Conservation (phyloP, 2,888 invertebrate genomes). For the Antheraea assamensis region DNA sequence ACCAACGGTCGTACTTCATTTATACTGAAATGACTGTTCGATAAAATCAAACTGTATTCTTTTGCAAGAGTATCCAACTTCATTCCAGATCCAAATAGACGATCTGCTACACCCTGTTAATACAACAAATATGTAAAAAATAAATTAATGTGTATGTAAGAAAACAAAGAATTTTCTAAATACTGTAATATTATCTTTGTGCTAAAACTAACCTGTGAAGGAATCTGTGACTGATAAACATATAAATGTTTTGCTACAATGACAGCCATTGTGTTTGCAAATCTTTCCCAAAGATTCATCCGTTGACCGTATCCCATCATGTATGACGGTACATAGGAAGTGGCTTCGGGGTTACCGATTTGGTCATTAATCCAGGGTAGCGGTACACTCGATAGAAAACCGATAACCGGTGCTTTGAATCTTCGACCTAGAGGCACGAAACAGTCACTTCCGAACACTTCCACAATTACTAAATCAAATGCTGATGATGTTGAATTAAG, state of each 20-base stretch:
- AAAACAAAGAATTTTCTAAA: background rate
- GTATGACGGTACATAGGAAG: constrained; percentile 81
- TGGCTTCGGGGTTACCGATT: constrained; percentile 81
- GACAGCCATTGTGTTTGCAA: constrained; percentile 70
- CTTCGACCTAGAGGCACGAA: constrained; percentile 79
- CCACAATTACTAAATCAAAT: constrained; percentile 72
- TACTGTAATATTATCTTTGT: background rate
- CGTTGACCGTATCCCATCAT: constrained; percentile 75
- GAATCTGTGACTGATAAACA: constrained; percentile 66
- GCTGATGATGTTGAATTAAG: constrained; percentile 60
- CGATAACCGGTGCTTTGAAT: constrained; percentile 79
- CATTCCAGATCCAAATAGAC: constrained; percentile 75
- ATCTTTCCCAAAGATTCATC: constrained; percentile 76
- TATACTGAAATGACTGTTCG: constrained; percentile 82
- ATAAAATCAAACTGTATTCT: constrained; percentile 79
- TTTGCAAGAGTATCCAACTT: constrained; percentile 68
- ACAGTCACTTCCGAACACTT: constrained; percentile 82
- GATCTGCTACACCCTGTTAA: constrained; percentile 69
- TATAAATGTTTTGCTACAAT: constrained; percentile 67
- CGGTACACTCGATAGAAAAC: constrained; percentile 77
- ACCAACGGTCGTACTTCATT: constrained; percentile 80
- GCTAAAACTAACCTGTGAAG: constrained; percentile 61
- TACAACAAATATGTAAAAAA: constrained; percentile 1
- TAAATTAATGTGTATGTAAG: no score
- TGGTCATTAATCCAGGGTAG: constrained; percentile 82